These are phyloP conservation scores for Muntiacus muntjak DNA, from an alignment of 2,113 vertebrate species.

Conservation along the genomic window DNA sequence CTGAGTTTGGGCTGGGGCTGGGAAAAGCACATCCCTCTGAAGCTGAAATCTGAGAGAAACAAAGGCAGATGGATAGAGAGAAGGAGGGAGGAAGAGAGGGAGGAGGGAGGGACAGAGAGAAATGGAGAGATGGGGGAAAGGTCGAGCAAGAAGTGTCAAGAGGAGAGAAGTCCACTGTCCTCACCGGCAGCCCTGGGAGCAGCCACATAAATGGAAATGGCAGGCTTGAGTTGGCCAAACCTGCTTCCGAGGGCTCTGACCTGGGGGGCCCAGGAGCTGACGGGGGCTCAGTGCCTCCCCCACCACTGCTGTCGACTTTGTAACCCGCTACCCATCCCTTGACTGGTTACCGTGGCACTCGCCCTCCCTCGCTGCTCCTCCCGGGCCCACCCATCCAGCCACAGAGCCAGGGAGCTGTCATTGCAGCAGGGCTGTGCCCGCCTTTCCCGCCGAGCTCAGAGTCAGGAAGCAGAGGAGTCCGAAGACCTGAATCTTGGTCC, in stretches of 20 bases:
- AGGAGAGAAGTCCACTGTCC: too few relatives aligned
- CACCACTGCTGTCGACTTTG: not conserved
- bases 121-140: not conserved
- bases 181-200: not conserved
- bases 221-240: accelerated
- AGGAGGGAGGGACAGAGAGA: not conserved
- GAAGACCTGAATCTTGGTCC: not conserved
- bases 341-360: not conserved
- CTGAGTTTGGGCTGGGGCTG: not conserved
- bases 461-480: not conserved
- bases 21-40: not conserved
- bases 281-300: not conserved
- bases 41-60: not conserved
- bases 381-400: not conserved
- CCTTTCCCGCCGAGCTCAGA: not conserved
- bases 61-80: not conserved
- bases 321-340: not conserved
- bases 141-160: accelerated
- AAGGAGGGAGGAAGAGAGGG: not conserved
- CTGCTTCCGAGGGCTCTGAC: not conserved
- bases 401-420: not conserved
- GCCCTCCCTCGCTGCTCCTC: not conserved
- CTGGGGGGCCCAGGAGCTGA: not conserved
- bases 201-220: not conserved
- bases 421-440: not conserved